Conservation (phyloP, 2,888 invertebrate genomes). For the Siphlonurus alternatus region DNA sequence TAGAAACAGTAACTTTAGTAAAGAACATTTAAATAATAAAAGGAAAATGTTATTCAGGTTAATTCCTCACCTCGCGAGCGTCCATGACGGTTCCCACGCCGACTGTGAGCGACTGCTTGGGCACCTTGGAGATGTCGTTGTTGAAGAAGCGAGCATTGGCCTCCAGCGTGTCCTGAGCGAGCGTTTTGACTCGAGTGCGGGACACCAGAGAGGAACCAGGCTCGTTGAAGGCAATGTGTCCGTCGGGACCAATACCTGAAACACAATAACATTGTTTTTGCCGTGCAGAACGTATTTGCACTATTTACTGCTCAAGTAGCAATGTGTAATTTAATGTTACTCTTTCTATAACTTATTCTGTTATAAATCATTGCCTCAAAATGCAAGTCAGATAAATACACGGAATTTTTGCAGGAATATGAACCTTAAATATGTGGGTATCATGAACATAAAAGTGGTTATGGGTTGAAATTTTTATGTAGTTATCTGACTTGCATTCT, state of each 20-base stretch:
- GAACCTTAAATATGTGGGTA: no score
- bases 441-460: no score
- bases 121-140: conserved; percentile 86
- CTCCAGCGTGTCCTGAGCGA: conserved; percentile 90
- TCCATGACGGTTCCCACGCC: conserved; percentile 99
- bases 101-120: conserved; percentile 89
- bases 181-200: conserved; percentile 87
- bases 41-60: no score
- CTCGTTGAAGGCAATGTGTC: conserved; percentile 98
- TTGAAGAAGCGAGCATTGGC: conserved; percentile 97
- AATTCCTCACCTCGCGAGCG: conserved; percentile 79
- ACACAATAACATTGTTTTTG: background rate
- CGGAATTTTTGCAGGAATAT: no score
- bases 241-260: conserved; percentile 94
- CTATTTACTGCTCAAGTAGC: background rate
- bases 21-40: no score
- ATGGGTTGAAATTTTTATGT: no score
- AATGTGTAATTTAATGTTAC: background rate
- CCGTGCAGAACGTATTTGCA: background rate
- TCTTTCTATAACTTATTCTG: background rate
- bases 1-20: no score
- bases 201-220: conserved; percentile 94
- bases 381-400: no score
- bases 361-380: no score
- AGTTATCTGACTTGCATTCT: no score